Percentiles rank a stretch among this genome's conserved stretches.
These are phyloP conservation scores for Macaca fascicularis DNA, from an alignment of 2,113 vertebrate species.

Conservation along the genomic window DNA sequence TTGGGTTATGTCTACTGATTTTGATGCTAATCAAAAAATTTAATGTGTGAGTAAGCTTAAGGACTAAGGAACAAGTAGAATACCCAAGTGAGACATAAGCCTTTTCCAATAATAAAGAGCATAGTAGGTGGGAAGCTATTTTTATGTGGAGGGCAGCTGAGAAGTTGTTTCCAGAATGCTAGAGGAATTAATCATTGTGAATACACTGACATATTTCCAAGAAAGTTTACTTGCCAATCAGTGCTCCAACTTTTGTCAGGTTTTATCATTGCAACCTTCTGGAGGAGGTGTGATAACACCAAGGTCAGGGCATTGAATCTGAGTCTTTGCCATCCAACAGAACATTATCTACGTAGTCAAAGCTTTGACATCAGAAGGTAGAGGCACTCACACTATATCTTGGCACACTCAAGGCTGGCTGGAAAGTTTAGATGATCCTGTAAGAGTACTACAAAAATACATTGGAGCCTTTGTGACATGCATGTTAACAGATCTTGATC, in stretches of 20 bases:
- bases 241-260: neutral
- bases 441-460: neutral
- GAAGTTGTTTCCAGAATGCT: no score
- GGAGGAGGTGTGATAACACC: neutral
- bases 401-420: neutral
- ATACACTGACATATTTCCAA: neutral
- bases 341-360: neutral
- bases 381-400: neutral
- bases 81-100: neutral
- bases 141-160: neutral
- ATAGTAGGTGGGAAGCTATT: neutral
- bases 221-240: neutral
- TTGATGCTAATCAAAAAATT: neutral
- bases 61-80: neutral
- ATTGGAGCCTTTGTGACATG: neutral
- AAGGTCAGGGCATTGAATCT: neutral
- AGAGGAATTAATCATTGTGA: neutral
- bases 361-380: neutral
- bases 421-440: neutral
- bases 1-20: neutral
- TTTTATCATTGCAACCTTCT: neutral
- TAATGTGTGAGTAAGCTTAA: neutral
- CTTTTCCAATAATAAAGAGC: neutral
- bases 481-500: neutral
- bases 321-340: neutral